Evolutionary conservation across 2,888 invertebrate genomes (phyloP), one percentile per base, ranked within the genome.

Genomic region (Amphimallon solstitiale): DNA sequence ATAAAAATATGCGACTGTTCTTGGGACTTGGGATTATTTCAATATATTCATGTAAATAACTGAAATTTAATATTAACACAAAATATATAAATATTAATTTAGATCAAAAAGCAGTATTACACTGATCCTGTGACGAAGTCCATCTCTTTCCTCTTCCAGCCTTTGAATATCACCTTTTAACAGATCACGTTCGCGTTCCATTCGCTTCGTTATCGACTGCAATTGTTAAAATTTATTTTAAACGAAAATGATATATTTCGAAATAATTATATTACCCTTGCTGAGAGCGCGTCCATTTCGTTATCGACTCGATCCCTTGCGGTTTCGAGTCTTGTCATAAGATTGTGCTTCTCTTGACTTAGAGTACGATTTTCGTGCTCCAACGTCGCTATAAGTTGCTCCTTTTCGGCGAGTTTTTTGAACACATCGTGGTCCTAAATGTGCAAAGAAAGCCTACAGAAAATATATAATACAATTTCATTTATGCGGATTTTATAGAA

Each of bases 81-180:
- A n/a, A n/a, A n/a, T n/a, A n/a, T n/a, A n/a, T n/a, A n/a, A n/a
- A n/a, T n/a, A n/a, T n/a, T n/a, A n/a, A n/a, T n/a, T n/a, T n/a
- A n/a, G n/a, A n/a, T n/a, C 0, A 62, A 46, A 21, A 21, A 10
- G 6, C 9, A 37, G 6, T 17, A 76, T 74, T 78, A 86, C 85
- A 78, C 87, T 84, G 0, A 89, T 80, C 75, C 86, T 85, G 68
- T 87, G 85, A 23, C 86, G 84, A 7, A 90, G 75, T 0, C 84
- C 82, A 73, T 88, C 85, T 38, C 87, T 83, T 77, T 90, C 90
- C 72, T 86, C 85, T 68, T 86, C 85, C n/a, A 89, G 74, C 35
- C 87, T 82, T 65, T 85, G 83, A 7, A 88, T 78, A 70, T 89
- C 89, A 0, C 82, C 81, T 69, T 84, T 83, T 1, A 85, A 82